Evolutionary conservation across 2,888 invertebrate genomes (phyloP).

Genomic region (Caenorhabditis sp.): DNA sequence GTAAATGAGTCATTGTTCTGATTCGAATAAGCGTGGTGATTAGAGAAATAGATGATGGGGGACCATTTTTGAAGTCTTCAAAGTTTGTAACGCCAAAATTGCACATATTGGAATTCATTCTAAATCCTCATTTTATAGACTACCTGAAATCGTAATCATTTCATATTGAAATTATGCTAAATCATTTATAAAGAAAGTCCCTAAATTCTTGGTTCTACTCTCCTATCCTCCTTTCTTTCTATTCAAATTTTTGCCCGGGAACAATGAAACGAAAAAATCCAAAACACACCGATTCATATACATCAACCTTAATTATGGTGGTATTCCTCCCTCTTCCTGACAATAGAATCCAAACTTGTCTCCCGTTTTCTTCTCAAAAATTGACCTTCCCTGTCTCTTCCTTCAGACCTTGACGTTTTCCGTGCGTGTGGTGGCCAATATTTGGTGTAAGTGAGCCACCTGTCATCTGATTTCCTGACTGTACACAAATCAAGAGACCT

Average conservation of each 20-base stretch:
- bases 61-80: no score
- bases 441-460: slow-evolving; percentile 49
- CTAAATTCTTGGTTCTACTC: not conserved
- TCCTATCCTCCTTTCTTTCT: not conserved
- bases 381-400: slow-evolving; percentile 39
- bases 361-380: slow-evolving; percentile 27
- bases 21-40: no score
- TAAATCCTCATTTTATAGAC: no score
- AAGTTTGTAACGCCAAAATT: no score
- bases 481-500: not conserved
- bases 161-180: no score
- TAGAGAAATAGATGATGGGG: no score
- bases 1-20: no score
- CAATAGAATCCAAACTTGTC: slow-evolving; percentile 6
- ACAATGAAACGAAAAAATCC: not conserved
- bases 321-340: slow-evolving; percentile 11
- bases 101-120: no score
- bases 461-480: slow-evolving; percentile 29
- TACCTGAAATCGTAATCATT: no score
- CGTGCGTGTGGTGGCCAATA: slow-evolving; percentile 16
- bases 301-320: slow-evolving; percentile 39
- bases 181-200: no score
- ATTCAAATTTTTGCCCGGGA: not conserved
- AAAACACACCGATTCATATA: slow-evolving; percentile 25
- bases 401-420: slow-evolving; percentile 43